A percentile compares a stretch with the other conserved stretches of the same genome.
Evolutionary conservation across 2,113 vertebrate species (phyloP).

Genomic region (Ondatra zibethicus): DNA sequence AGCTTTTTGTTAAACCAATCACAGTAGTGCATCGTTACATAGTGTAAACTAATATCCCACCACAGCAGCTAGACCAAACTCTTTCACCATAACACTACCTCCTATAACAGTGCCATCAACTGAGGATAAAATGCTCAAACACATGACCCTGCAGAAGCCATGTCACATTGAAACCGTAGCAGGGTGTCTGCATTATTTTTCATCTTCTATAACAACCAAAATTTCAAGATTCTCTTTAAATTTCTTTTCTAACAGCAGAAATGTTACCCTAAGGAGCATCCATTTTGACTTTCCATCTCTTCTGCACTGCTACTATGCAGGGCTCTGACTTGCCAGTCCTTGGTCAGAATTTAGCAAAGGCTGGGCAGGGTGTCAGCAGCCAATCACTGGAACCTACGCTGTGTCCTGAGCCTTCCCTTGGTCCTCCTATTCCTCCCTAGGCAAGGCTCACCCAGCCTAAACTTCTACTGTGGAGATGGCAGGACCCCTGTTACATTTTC

Average conservation of each 20-base stretch:
- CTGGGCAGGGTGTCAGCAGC: background rate
- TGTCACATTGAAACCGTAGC: background rate
- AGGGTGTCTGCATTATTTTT: background rate
- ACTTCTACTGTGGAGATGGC: rapidly evolving
- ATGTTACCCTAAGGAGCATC: too few species aligned
- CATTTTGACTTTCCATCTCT: background rate
- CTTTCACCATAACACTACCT: background rate
- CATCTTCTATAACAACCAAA: background rate
- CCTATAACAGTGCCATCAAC: background rate
- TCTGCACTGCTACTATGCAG: rapidly evolving
- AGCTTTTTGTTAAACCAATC: background rate
- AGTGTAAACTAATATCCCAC: background rate
- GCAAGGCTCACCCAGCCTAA: background rate
- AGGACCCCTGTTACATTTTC: background rate
- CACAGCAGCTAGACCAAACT: background rate
- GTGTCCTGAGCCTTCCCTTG: rapidly evolving
- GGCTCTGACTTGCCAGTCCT: background rate
- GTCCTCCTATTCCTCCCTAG: rapidly evolving
- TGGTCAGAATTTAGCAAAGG: background rate
- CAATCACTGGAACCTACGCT: rapidly evolving
- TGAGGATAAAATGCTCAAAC: background rate
- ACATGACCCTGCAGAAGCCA: background rate
- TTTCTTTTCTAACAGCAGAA: background rate
- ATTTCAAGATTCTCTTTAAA: background rate
- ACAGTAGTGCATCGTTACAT: background rate